Evolutionary conservation across 2,888 invertebrate genomes (phyloP).

Genomic region (Cephalotes varians): DNA sequence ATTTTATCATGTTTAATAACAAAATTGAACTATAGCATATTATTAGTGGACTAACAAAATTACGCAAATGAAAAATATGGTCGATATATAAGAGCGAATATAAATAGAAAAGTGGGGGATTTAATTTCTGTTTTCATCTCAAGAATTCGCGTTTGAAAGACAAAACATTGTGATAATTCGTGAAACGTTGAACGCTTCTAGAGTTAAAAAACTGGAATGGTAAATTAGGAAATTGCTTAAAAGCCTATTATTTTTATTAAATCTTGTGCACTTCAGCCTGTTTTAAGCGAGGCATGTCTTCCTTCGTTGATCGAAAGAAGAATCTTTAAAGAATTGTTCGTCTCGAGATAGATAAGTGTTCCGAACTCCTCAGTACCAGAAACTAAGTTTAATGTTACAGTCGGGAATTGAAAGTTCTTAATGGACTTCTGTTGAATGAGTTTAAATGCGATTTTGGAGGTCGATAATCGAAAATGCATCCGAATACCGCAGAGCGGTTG

Average conservation of each 20-base stretch:
- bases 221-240: neutral
- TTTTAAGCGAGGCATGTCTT: neutral
- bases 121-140: neutral
- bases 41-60: neutral
- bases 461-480: slow-evolving; percentile 30
- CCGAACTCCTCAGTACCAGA: slow-evolving; percentile 1
- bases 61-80: neutral
- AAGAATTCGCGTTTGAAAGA: neutral
- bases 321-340: slow-evolving; percentile 30
- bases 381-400: slow-evolving; percentile 45
- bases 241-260: slow-evolving; percentile 9
- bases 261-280: neutral
- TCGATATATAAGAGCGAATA: neutral
- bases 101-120: neutral
- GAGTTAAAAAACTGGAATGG: neutral
- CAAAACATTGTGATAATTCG: neutral
- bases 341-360: slow-evolving; percentile 41
- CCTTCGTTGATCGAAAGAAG: slow-evolving; percentile 22
- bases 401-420: slow-evolving; percentile 50
- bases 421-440: slow-evolving; percentile 50
- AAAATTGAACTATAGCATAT: neutral
- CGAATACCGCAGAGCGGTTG: slow-evolving; percentile 15
- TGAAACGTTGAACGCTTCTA: neutral
- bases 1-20: slow-evolving; percentile 20
- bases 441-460: slow-evolving; percentile 42